Evolutionary conservation across 1,140 invertebrate species (phyloP), one percentile per base, ranked within the genome.

Genomic region (Zelostemma sp.): DNA sequence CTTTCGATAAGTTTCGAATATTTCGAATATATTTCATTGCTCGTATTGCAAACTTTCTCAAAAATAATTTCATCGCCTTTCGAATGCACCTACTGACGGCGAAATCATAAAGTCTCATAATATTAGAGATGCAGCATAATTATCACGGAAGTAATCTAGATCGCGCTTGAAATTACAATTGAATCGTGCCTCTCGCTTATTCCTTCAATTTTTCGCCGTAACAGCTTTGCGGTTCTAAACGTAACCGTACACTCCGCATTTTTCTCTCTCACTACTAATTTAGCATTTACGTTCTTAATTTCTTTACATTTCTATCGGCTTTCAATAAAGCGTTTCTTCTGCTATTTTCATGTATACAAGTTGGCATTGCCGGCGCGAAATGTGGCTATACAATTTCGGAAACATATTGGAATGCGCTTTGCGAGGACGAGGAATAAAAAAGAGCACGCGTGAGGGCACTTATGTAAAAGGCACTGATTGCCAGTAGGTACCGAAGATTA

Each of bases 61-160:
- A 28, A 28, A 28, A 28, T 28, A 28, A 28, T 28, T 28, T n/a
- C n/a, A n/a, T n/a, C n/a, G n/a, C n/a, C n/a, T n/a, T n/a, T n/a
- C n/a, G n/a, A n/a, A n/a, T n/a, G n/a, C n/a, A n/a, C n/a, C n/a
- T n/a, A n/a, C n/a, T n/a, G n/a, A n/a, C n/a, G n/a, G n/a, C n/a
- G n/a, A n/a, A n/a, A n/a, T n/a, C n/a, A n/a, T 50, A 0, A 18
- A 19, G 12, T 28, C 25, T 28, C 25, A 8, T 25, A 14, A 41
- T 68, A 67, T 72, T 68, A 38, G 18, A 49, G 55, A 64, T 45
- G 33, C 46, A 25, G 25, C 47, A 35, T 41, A 68, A 69, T 73
- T 54, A 16, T 45, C 8, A 69, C 73, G 78, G 77, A 84, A 82
- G 74, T 73, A 80, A 81, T 83, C 69, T 73, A 48, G 61, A 53